phyloP scores from a whole-genome alignment of 2,888 invertebrate genomes.

The Brachyptera putata region DNA sequence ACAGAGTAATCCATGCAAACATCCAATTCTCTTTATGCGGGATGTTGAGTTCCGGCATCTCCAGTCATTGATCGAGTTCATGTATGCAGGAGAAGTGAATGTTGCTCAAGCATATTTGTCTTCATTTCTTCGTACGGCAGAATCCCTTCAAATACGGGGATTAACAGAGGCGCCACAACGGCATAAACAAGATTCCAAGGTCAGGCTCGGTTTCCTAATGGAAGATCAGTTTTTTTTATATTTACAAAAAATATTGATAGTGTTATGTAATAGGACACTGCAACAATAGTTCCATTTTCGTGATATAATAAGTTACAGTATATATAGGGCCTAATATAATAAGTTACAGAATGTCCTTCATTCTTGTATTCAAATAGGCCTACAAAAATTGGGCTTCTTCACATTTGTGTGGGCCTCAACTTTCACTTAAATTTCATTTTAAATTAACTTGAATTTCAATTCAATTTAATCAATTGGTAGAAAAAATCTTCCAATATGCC shows the following conservation, averaged over 20 bases:
- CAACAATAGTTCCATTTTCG: no score
- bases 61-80: slow-evolving; percentile 73
- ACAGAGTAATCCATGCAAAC: slow-evolving; percentile 78
- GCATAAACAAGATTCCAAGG: slow-evolving; percentile 41
- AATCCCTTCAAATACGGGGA: slow-evolving; percentile 73
- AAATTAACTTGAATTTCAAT: no score
- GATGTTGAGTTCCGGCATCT: slow-evolving; percentile 77
- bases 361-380: no score
- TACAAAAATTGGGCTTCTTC: no score
- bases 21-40: slow-evolving; percentile 80
- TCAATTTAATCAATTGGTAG: no score
- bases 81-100: slow-evolving; percentile 83
- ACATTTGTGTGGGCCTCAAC: no score
- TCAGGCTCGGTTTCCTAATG: no score
- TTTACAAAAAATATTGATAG: background rate
- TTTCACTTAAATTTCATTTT: no score
- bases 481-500: no score
- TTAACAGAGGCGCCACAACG: slow-evolving; percentile 55
- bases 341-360: no score
- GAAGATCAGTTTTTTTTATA: background rate
- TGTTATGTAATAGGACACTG: background rate
- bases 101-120: slow-evolving; percentile 74
- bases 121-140: slow-evolving; percentile 71
- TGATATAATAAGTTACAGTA: no score
- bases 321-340: no score